Base-by-base conservation (phyloP, 2,113 vertebrate genomes). In the Ailurus styani region DNA sequence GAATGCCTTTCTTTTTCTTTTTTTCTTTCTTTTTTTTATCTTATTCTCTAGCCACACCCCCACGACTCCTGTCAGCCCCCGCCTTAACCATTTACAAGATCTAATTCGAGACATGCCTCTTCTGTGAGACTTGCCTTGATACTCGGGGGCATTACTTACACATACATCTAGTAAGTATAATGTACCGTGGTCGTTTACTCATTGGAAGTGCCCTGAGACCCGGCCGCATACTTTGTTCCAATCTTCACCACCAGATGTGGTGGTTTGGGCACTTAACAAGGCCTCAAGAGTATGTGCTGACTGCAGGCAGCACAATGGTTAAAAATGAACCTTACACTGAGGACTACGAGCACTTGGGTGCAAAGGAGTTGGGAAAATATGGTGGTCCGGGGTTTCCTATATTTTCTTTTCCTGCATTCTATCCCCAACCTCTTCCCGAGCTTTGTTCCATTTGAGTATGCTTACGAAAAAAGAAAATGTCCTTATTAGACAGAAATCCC, bases 401-500 rank as follows among this genome's bases (percentile, higher is more conserved):
- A 57, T 70, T 83, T 98, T 60, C 55, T 86, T 93, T 86, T 68
- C 89, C 72, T 73, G 52, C 47, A 55, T 90, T 96, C 73, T 86
- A 13, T 91, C 78, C 66, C 55, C 29, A 95, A 42, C 68, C 73
- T 97, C 70, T 96, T 90, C 68, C 90, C 94, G 45, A 94, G 54
- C 37, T 96, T 96, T 95, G 87, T 81, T 97, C 47, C 47, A 94
- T 72, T 75, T 85, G 70, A 88, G 75, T 66, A 54, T 45, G 40
- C 45, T 77, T 92, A 85, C 87, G 57, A 17, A 91, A 78, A 77
- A 93, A 88, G 54, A 78, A 95, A 82, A 57, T 29, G 62, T 90
- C 95, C 96, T 97, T 87, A 96, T 57, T 95, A 96, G 84, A 97
- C 66, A 97, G 66, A 96, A 96, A 83, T 88, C 66, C 82, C 60